phyloP scores from a whole-genome alignment of 2,888 invertebrate species.

The Limnephilus lunatus region DNA sequence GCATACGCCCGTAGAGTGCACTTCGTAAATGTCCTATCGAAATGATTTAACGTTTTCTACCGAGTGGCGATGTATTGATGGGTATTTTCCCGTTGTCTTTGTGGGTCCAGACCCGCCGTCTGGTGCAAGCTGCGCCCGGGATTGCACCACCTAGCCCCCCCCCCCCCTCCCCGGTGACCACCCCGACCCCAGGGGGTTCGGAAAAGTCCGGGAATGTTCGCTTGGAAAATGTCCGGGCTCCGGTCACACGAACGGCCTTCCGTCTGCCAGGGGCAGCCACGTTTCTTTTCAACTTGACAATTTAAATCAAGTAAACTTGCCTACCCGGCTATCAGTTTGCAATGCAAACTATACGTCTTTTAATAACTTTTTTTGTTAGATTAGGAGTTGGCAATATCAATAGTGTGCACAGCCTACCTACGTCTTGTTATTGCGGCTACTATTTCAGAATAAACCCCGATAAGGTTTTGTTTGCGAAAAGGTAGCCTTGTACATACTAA shows the following conservation, averaged over 20 bases:
- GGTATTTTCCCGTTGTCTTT: background rate
- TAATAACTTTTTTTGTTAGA: background rate
- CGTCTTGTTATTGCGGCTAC: background rate
- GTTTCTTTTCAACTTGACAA: background rate
- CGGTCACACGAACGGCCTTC: background rate
- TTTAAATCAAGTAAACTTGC: background rate
- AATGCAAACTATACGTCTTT: background rate
- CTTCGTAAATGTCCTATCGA: background rate
- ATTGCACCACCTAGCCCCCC: background rate
- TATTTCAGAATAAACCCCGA: background rate
- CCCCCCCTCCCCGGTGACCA: background rate
- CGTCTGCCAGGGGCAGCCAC: background rate
- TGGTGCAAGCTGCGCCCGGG: conserved; percentile 29
- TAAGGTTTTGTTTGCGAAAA: background rate
- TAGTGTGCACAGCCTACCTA: background rate
- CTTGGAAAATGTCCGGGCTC: conserved; percentile 12
- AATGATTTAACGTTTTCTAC: background rate
- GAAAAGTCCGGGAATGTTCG: conserved; percentile 19
- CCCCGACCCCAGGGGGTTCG: background rate
- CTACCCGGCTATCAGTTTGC: background rate
- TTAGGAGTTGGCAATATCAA: background rate
- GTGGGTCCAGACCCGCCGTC: conserved; percentile 33
- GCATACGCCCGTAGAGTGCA: background rate
- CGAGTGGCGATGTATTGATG: background rate
- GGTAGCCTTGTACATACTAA: background rate